phyloP scores from a whole-genome alignment of 2,797 vertebrate genomes.

The Strix occidentalis region DNA sequence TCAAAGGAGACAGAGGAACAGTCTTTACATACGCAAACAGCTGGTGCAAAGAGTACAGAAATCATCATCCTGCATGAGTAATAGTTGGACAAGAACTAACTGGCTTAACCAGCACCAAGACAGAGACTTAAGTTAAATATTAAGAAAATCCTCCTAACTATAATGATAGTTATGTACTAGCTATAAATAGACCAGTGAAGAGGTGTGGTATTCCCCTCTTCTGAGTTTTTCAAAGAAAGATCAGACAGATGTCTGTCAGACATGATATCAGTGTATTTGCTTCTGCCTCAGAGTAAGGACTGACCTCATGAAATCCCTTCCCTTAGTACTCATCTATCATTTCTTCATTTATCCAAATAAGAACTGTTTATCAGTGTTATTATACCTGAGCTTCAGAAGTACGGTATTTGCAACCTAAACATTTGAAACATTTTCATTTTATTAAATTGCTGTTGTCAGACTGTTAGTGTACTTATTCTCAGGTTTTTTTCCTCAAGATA shows the following conservation, averaged over 20 bases:
- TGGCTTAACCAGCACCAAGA: neutral
- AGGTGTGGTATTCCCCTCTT: conserved; percentile 33
- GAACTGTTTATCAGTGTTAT: neutral
- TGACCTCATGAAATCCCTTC: neutral
- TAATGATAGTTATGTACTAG: neutral
- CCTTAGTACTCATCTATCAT: neutral
- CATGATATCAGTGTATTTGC: neutral
- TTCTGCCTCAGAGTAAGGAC: neutral
- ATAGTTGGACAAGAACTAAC: neutral
- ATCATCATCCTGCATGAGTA: neutral
- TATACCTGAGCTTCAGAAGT: neutral
- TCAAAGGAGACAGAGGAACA: neutral
- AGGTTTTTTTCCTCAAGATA: neutral
- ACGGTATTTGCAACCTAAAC: neutral
- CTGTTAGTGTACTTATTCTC: neutral
- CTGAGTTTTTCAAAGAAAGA: neutral
- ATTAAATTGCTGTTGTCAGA: neutral
- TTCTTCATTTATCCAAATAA: neutral
- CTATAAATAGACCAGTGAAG: conserved; percentile 14
- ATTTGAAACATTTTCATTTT: neutral
- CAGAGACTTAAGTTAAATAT: conserved; percentile 2
- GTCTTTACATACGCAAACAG: neutral
- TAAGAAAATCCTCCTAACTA: conserved; percentile 17
- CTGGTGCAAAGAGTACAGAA: neutral
- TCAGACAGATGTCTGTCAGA: neutral